Percentiles rank a stretch among this genome's conserved stretches.
Conservation (phyloP, 1,140 invertebrate genomes). For the Drosophila bifasciata region DNA sequence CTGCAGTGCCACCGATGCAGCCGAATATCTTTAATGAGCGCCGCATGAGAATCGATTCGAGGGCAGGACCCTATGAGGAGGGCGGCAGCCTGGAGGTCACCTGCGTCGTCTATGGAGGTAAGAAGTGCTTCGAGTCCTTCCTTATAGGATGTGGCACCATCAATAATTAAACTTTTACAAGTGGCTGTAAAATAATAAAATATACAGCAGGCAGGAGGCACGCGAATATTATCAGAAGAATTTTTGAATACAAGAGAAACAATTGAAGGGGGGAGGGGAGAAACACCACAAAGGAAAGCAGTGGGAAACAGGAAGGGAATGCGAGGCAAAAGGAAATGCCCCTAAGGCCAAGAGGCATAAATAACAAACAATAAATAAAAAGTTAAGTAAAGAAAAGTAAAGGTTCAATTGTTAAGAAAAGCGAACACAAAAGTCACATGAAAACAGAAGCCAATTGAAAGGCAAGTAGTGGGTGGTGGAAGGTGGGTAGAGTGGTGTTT, state of each 20-base stretch:
- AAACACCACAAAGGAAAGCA: too few relatives aligned
- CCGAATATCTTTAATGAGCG: constrained; percentile 92
- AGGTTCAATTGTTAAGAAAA: constrained; percentile 63
- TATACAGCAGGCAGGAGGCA: constrained; percentile 34
- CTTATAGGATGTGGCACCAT: constrained; percentile 18
- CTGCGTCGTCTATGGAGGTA: constrained; percentile 94
- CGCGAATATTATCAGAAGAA: too few relatives aligned
- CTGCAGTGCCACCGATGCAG: constrained; percentile 91
- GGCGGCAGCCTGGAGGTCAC: constrained; percentile 91
- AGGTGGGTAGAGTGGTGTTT: constrained; percentile 18
- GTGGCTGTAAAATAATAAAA: constrained; percentile 60
- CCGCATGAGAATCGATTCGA: constrained; percentile 88
- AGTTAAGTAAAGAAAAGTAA: constrained; percentile 35
- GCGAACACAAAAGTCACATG: constrained; percentile 41
- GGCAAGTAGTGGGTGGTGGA: constrained; percentile 19
- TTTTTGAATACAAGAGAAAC: constrained; percentile 19
- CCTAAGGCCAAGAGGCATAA: constrained; percentile 55
- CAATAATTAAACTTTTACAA: constrained; percentile 71
- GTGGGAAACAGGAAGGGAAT: background rate
- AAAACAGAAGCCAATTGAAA: constrained; percentile 57
- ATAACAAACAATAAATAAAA: constrained; percentile 73
- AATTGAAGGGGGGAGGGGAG: constrained; percentile 38
- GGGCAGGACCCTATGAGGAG: constrained; percentile 94
- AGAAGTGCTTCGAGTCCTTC: constrained; percentile 68
- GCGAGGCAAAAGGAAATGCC: constrained; percentile 10